Evolutionary conservation across 2,797 vertebrate genomes (phyloP).

Genomic region (Periparus ater): DNA sequence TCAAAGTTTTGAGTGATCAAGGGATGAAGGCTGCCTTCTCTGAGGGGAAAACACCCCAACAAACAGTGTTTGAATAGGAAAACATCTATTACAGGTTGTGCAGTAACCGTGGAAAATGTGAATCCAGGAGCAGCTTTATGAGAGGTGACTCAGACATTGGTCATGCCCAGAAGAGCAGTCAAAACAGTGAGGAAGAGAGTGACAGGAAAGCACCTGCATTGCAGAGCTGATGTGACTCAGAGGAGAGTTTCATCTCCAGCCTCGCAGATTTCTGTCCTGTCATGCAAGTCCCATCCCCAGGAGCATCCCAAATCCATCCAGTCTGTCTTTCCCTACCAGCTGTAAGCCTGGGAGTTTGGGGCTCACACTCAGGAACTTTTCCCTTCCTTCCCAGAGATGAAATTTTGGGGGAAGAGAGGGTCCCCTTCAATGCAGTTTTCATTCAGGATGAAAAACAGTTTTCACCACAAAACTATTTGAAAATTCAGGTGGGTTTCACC

Average conservation of each 20-base stretch:
- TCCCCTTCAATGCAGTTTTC: fast-evolving
- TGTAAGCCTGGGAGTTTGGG: neutral
- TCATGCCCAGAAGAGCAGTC: slow-evolving; percentile 1
- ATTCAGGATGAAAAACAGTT: neutral
- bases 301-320: neutral
- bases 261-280: neutral
- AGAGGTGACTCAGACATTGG: slow-evolving; percentile 37
- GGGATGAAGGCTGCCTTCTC: neutral
- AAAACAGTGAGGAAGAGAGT: neutral
- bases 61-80: neutral
- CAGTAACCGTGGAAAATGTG: neutral
- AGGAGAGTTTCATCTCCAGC: neutral
- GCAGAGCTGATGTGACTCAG: slow-evolving; percentile 21
- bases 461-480: neutral
- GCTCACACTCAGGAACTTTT: neutral
- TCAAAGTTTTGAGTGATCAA: neutral
- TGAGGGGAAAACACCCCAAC: neutral
- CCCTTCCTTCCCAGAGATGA: neutral
- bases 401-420: neutral
- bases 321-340: neutral
- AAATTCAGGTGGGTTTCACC: neutral
- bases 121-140: neutral
- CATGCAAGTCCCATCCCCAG: neutral
- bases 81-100: neutral
- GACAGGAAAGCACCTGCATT: neutral